Evolutionary conservation across 2,888 invertebrate genomes (phyloP).

Genomic region (Liodrosophila aerea): DNA sequence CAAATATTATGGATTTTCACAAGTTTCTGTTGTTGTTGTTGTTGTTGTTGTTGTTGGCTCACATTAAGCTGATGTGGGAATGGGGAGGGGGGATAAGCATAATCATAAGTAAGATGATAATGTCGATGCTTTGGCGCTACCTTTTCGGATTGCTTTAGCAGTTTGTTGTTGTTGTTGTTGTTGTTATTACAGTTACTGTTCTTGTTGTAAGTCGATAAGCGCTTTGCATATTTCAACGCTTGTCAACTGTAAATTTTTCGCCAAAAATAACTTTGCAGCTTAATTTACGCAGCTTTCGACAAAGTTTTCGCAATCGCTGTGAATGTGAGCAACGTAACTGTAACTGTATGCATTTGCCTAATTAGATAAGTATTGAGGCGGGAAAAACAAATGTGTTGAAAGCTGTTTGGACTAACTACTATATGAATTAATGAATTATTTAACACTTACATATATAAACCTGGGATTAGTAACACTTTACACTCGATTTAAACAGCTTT

Average conservation of each 20-base stretch:
- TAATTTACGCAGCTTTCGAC: slow-evolving; percentile 39
- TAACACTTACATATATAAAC: too few species aligned
- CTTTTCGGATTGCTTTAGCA: too few species aligned
- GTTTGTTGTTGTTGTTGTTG: slow-evolving; percentile 13
- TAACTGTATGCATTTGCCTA: slow-evolving; percentile 59
- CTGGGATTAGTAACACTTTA: too few species aligned
- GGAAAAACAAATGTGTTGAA: slow-evolving; percentile 6
- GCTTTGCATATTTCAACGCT: slow-evolving; percentile 41
- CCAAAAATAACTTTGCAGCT: slow-evolving; percentile 48
- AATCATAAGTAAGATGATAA: slow-evolving; percentile 20
- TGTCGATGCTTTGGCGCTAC: slow-evolving; percentile 20
- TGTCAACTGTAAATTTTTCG: slow-evolving; percentile 41
- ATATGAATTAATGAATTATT: too few species aligned
- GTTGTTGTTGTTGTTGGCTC: slow-evolving; percentile 20
- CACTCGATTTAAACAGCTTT: too few species aligned
- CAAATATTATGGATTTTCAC: slow-evolving; percentile 64
- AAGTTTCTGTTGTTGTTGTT: slow-evolving; percentile 18
- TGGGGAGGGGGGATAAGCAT: slow-evolving; percentile 34
- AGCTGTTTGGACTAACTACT: not conserved
- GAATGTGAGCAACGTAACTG: too few species aligned
- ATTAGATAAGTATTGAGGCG: slow-evolving; percentile 43
- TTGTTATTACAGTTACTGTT: slow-evolving; percentile 21
- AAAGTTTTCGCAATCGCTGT: slow-evolving; percentile 56
- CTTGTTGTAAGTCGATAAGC: slow-evolving; percentile 17
- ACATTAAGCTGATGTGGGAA: slow-evolving; percentile 37